These are phyloP conservation scores for Telmatochromis brichardi DNA, from an alignment of 2,113 vertebrate species.

Conservation along the genomic window DNA sequence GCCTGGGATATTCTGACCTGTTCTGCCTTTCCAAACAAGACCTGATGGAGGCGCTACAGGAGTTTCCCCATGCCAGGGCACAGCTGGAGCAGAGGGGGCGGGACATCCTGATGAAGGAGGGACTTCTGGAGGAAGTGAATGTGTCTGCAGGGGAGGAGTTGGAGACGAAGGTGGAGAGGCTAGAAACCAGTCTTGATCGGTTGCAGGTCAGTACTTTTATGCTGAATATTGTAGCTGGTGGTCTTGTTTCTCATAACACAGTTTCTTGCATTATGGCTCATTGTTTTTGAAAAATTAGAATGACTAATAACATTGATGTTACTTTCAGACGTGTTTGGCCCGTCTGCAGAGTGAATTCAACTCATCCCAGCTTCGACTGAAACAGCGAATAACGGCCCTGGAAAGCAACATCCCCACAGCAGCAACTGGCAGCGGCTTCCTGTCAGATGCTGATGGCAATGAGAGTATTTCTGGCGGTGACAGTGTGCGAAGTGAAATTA, in stretches of 20 bases:
- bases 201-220: slow-evolving; percentile 60
- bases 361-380: slow-evolving; percentile 81
- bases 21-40: slow-evolving; percentile 96
- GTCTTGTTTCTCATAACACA: background rate
- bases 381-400: slow-evolving; percentile 79
- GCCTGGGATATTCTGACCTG: slow-evolving; percentile 92
- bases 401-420: slow-evolving; percentile 68
- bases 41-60: slow-evolving; percentile 89
- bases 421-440: slow-evolving; percentile 73
- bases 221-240: background rate
- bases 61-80: slow-evolving; percentile 90
- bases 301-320: background rate
- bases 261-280: background rate
- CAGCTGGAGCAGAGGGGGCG: slow-evolving; percentile 88
- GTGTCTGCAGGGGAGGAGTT: slow-evolving; percentile 68
- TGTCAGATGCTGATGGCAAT: slow-evolving; percentile 74
- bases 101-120: slow-evolving; percentile 92
- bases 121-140: slow-evolving; percentile 84
- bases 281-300: background rate
- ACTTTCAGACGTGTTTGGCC: slow-evolving; percentile 70
- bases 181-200: slow-evolving; percentile 80
- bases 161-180: slow-evolving; percentile 82
- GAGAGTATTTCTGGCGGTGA: slow-evolving; percentile 67
- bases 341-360: slow-evolving; percentile 82
- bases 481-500: slow-evolving; percentile 59